Percentiles rank a stretch among this genome's conserved stretches.
phyloP scores from a whole-genome alignment of 2,888 invertebrate genomes.

The Stegana nigrithorax region DNA sequence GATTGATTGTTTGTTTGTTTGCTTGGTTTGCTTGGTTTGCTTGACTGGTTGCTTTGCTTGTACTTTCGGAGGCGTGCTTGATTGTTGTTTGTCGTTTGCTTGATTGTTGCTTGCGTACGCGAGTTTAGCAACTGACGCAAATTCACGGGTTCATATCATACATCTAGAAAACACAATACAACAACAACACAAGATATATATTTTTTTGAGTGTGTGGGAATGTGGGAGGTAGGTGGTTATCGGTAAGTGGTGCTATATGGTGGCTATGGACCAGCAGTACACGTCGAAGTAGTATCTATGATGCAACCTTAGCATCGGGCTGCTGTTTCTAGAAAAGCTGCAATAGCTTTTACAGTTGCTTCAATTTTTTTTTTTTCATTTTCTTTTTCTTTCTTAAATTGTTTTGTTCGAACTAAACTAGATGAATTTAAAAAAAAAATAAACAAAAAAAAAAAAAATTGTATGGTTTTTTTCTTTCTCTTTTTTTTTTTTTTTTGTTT shows the following conservation, averaged over 20 bases:
- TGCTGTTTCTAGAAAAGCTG: too few relatives aligned
- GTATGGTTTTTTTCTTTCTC: too few relatives aligned
- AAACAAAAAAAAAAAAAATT: not conserved
- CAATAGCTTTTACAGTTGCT: not conserved
- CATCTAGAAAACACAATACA: slow-evolving; percentile 19
- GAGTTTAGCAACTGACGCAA: slow-evolving; percentile 3
- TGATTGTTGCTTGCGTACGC: not conserved
- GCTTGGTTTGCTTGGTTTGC: slow-evolving; percentile 19
- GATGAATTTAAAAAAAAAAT: not conserved
- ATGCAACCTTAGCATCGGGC: not conserved
- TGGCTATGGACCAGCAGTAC: not conserved
- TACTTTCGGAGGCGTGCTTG: slow-evolving; percentile 17
- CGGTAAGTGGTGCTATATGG: not conserved
- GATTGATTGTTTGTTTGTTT: slow-evolving; percentile 9
- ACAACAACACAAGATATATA: slow-evolving; percentile 13
- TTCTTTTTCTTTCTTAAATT: not conserved
- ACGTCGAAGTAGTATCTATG: not conserved
- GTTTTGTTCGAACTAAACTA: not conserved
- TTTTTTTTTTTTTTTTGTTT: too few relatives aligned
- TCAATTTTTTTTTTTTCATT: not conserved
- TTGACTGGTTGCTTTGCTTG: not conserved
- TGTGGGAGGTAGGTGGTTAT: not conserved
- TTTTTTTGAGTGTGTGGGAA: not conserved
- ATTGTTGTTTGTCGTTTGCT: not conserved
- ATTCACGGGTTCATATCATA: slow-evolving; percentile 11